Evolutionary conservation across 2,113 vertebrate species (phyloP).

Genomic region (Vanacampus margaritifer): DNA sequence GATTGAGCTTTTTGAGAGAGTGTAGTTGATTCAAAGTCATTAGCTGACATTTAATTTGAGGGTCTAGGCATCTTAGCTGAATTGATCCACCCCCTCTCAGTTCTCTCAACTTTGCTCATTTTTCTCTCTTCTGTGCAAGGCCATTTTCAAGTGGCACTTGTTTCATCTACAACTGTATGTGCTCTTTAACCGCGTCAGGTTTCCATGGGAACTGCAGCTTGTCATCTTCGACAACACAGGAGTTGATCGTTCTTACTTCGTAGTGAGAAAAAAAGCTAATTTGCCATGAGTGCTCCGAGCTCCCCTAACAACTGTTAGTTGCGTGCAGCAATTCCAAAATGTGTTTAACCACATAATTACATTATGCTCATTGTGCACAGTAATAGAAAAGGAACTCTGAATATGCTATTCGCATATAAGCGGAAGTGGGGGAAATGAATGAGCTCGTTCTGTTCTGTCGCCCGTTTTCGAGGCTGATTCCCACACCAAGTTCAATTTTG

Average conservation of each 20-base stretch:
- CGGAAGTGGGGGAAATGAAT: too few species aligned
- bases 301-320: constrained; percentile 35
- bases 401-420: background rate
- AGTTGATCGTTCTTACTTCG: constrained; percentile 27
- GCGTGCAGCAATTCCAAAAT: constrained; percentile 16
- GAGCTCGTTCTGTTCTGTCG: background rate
- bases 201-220: constrained; percentile 61
- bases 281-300: constrained; percentile 24
- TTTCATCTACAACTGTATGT: constrained; percentile 21
- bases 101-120: background rate
- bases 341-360: background rate
- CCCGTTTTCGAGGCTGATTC: background rate
- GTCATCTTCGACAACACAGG: constrained; percentile 40
- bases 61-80: background rate
- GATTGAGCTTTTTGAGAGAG: background rate
- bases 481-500: background rate
- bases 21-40: background rate
- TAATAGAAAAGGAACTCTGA: background rate
- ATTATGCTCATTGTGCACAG: background rate
- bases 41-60: constrained; percentile 1
- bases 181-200: constrained; percentile 26
- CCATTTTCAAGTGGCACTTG: constrained; percentile 11
- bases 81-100: background rate
- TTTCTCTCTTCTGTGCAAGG: constrained; percentile 5
- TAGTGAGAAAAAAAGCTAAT: constrained; percentile 23